Conservation (phyloP, 2,888 invertebrate genomes). For the Ernsta delagoae region DNA sequence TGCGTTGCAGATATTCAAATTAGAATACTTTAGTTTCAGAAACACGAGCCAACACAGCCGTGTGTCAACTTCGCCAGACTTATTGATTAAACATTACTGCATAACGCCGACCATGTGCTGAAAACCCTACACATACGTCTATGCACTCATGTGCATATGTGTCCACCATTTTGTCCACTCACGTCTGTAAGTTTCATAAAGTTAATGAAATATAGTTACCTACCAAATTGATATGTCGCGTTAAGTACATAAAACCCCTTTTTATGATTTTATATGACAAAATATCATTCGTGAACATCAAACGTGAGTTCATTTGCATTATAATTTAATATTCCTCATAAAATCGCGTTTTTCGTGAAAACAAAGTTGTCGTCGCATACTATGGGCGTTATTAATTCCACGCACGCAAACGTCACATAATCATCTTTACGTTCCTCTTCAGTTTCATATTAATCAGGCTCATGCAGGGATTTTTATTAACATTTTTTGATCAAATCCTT, state of each 20-base stretch:
- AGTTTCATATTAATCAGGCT: conserved; percentile 44
- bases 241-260: too few species aligned
- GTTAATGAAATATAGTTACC: neutral
- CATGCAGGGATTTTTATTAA: conserved; percentile 39
- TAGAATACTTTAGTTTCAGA: neutral
- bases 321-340: conserved; percentile 22
- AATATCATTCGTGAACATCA: conserved; percentile 4
- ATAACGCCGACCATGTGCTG: conserved; percentile 69
- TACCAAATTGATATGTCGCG: too few species aligned
- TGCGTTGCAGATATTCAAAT: neutral
- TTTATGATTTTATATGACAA: neutral
- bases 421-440: conserved; percentile 46
- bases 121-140: conserved; percentile 40
- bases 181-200: neutral
- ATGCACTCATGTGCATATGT: conserved; percentile 41
- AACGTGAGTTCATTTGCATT: conserved; percentile 43
- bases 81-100: conserved; percentile 72
- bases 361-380: conserved; percentile 46
- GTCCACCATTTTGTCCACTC: conserved; percentile 61
- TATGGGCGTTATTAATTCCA: conserved; percentile 48
- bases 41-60: neutral
- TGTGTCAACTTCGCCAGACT: conserved; percentile 45
- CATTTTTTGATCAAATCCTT: conserved; percentile 39
- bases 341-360: conserved; percentile 29
- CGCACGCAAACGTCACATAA: conserved; percentile 60